These are phyloP conservation scores for Peromyscus eremicus DNA, from an alignment of 2,797 vertebrate genomes.

Conservation along the genomic window DNA sequence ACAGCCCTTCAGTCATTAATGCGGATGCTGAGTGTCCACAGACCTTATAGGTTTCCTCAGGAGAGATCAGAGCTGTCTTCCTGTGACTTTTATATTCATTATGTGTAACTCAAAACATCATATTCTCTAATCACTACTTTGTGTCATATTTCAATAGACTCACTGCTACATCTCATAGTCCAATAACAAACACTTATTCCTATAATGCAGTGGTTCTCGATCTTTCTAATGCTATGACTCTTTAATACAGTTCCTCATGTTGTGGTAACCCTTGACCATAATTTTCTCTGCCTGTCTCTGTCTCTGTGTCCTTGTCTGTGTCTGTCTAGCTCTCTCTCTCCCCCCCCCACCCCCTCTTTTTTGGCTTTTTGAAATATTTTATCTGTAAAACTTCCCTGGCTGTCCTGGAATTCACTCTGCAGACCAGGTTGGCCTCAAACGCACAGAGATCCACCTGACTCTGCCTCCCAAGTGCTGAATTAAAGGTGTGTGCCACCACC, in stretches of 20 bases:
- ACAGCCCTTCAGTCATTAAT: neutral
- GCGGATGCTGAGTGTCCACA: conserved; percentile 4
- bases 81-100: conserved; percentile 41
- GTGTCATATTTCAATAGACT: conserved; percentile 9
- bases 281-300: neutral
- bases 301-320: too few species aligned
- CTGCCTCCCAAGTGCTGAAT: too few species aligned
- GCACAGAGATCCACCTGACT: neutral
- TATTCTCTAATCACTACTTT: neutral
- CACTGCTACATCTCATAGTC: neutral
- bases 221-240: neutral
- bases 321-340: too few species aligned
- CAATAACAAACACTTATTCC: neutral
- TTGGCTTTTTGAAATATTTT: neutral
- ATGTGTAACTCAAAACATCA: neutral
- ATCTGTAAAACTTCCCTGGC: neutral
- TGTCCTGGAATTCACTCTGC: neutral
- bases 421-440: neutral
- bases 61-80: conserved; percentile 14
- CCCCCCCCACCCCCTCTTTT: neutral
- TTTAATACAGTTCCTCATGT: neutral
- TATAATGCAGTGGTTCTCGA: neutral
- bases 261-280: neutral
- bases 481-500: neutral
- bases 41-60: neutral